Evolutionary conservation across 2,888 invertebrate genomes (phyloP).

Genomic region (Galeruca laticollis): DNA sequence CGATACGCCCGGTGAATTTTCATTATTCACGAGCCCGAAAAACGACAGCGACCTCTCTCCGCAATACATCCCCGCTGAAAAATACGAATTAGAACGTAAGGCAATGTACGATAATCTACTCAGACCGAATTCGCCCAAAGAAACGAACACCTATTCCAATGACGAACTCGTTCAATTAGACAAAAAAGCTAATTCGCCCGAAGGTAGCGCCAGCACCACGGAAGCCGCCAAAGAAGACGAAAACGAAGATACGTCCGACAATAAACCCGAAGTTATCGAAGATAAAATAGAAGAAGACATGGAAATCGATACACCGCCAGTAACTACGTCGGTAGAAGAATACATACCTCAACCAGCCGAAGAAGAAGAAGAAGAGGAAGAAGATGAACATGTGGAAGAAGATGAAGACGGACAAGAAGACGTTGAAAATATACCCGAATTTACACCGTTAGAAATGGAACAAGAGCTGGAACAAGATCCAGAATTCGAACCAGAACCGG

Average conservation of each 20-base stretch:
- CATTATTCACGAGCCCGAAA: conserved; percentile 62
- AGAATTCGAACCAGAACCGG: conserved; percentile 36
- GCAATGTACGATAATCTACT: conserved; percentile 66
- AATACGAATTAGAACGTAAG: conserved; percentile 66
- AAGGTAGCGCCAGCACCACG: conserved; percentile 7
- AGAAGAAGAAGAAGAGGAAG: conserved; percentile 39
- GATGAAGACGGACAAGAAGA: conserved; percentile 16
- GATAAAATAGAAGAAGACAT: conserved; percentile 31
- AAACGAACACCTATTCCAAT: conserved; percentile 37
- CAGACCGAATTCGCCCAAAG: conserved; percentile 58
- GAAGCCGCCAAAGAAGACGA: conserved; percentile 59
- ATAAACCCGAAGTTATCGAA: conserved; percentile 10
- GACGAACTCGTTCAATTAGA: conserved; percentile 15
- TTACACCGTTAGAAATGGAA: conserved; percentile 16
- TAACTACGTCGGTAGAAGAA: conserved; percentile 5
- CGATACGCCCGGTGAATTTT: conserved; percentile 60
- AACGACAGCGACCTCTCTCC: conserved; percentile 63
- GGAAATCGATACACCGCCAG: conserved; percentile 25
- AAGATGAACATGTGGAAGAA: conserved; percentile 29
- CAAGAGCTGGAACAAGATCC: conserved; percentile 27
- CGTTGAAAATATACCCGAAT: not conserved
- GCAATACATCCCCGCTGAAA: conserved; percentile 67
- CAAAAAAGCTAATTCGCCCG: conserved; percentile 54
- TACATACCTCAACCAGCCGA: conserved; percentile 43
- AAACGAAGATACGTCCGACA: conserved; percentile 57